A percentile compares a stretch with the other conserved stretches of the same genome.
phyloP scores from a whole-genome alignment of 2,797 vertebrate species.

The Lutjanus campechanus region DNA sequence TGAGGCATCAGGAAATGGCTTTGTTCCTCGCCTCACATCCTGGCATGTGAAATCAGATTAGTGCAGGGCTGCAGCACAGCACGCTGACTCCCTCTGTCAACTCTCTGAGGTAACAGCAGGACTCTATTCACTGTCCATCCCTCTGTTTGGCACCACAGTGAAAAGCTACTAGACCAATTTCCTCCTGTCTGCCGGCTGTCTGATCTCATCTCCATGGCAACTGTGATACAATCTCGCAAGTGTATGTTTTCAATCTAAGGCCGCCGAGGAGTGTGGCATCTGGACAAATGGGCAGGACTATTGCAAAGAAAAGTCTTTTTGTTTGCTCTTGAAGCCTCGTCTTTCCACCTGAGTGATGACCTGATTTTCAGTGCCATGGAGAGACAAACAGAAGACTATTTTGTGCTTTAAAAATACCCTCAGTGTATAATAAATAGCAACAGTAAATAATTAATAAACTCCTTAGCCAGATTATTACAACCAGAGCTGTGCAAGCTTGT shows the following conservation, averaged over 20 bases:
- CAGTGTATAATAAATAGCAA: neutral
- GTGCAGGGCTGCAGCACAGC: slow-evolving; percentile 48
- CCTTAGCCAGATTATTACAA: neutral
- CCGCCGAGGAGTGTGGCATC: slow-evolving; percentile 48
- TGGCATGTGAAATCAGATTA: slow-evolving; percentile 68
- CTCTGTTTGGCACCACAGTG: slow-evolving; percentile 58
- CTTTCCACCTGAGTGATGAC: neutral
- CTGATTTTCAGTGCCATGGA: neutral
- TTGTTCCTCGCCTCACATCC: slow-evolving; percentile 58
- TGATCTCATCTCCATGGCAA: slow-evolving; percentile 82
- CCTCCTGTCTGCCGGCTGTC: slow-evolving; percentile 72
- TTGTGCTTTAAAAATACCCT: slow-evolving; percentile 11
- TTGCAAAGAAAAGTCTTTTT: slow-evolving; percentile 30
- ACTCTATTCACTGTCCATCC: slow-evolving; percentile 55
- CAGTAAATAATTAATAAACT: neutral
- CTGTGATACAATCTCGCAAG: slow-evolving; percentile 77
- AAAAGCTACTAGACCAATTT: slow-evolving; percentile 73
- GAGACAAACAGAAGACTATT: slow-evolving; percentile 1
- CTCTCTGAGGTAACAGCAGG: slow-evolving; percentile 71
- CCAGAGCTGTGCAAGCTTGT: too few species aligned
- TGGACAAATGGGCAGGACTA: slow-evolving; percentile 42
- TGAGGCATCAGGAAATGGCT: slow-evolving; percentile 70
- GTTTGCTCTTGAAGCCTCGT: slow-evolving; percentile 18
- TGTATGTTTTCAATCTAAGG: slow-evolving; percentile 59
- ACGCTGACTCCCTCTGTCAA: slow-evolving; percentile 79